These are phyloP conservation scores for Gambusia yucatana DNA, from an alignment of 2,797 vertebrate species.

Conservation along the genomic window DNA sequence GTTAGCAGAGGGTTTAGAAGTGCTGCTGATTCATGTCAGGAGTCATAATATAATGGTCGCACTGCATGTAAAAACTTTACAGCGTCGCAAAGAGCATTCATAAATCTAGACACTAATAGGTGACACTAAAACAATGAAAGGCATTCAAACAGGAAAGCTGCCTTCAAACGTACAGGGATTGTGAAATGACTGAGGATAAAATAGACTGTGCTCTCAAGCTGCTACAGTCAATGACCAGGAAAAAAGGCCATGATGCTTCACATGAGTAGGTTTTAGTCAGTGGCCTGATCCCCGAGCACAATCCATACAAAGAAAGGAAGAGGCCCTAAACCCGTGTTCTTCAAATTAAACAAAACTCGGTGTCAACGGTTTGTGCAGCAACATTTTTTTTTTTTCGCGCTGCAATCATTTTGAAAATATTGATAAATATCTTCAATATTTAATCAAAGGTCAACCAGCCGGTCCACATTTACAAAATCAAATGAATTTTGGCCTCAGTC, in stretches of 20 bases:
- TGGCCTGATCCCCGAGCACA: not conserved
- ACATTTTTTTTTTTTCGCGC: too few species aligned
- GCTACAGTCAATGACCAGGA: too few species aligned
- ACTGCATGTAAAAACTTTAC: not conserved
- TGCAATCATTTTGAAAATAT: too few species aligned
- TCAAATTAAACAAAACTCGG: too few species aligned
- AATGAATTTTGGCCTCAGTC: too few species aligned
- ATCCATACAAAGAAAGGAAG: not conserved
- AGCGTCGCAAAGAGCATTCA: not conserved
- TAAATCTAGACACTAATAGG: not conserved
- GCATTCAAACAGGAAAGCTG: not conserved
- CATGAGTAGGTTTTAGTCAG: not conserved
- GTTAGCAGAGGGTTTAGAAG: not conserved
- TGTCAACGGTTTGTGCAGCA: too few species aligned
- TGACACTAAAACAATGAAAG: not conserved
- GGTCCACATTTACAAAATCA: too few species aligned
- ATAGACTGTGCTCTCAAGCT: not conserved
- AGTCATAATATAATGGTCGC: not conserved
- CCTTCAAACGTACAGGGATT: not conserved
- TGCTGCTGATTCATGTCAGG: not conserved
- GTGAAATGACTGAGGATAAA: not conserved
- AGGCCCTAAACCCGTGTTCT: too few species aligned
- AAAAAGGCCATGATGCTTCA: too few species aligned
- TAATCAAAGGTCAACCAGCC: too few species aligned
- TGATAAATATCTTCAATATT: too few species aligned